These are phyloP conservation scores for Chlorops oryzae DNA, from an alignment of 1,140 invertebrate species.

Conservation along the genomic window DNA sequence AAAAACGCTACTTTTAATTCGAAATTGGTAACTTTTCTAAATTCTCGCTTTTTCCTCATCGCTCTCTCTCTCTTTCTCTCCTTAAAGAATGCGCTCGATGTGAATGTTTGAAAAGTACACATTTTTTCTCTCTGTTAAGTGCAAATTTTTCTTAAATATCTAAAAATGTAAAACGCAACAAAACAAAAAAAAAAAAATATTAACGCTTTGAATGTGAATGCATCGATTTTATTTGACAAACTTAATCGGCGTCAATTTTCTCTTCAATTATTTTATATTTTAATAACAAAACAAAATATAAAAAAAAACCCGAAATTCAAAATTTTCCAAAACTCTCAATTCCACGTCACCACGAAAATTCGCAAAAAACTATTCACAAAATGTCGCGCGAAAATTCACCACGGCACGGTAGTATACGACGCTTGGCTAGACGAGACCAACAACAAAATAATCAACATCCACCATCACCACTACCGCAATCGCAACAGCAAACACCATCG, in stretches of 20 bases:
- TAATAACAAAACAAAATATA: conserved; percentile 6
- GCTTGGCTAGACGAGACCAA: conserved; percentile 31
- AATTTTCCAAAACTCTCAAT: too few species aligned
- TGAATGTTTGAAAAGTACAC: conserved; percentile 18
- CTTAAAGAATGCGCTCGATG: conserved; percentile 23
- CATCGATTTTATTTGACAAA: too few species aligned
- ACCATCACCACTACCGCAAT: conserved; percentile 31
- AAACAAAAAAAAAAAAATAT: not conserved
- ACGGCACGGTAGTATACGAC: conserved; percentile 38
- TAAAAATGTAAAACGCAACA: not conserved
- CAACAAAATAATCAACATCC: conserved; percentile 27
- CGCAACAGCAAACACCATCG: conserved; percentile 25
- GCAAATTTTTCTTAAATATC: not conserved
- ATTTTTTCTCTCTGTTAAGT: conserved; percentile 20
- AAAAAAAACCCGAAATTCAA: too few species aligned
- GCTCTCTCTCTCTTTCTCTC: conserved; percentile 8
- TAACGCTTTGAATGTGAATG: not conserved
- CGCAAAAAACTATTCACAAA: conserved; percentile 22
- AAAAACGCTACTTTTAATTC: too few species aligned
- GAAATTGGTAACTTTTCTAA: too few species aligned
- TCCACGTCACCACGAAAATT: too few species aligned
- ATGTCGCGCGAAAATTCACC: conserved; percentile 47
- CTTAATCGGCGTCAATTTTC: too few species aligned
- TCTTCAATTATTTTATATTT: not conserved
- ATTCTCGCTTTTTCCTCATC: conserved; percentile 1